phyloP scores from a whole-genome alignment of 2,888 invertebrate species.

The Sesia apiformis region DNA sequence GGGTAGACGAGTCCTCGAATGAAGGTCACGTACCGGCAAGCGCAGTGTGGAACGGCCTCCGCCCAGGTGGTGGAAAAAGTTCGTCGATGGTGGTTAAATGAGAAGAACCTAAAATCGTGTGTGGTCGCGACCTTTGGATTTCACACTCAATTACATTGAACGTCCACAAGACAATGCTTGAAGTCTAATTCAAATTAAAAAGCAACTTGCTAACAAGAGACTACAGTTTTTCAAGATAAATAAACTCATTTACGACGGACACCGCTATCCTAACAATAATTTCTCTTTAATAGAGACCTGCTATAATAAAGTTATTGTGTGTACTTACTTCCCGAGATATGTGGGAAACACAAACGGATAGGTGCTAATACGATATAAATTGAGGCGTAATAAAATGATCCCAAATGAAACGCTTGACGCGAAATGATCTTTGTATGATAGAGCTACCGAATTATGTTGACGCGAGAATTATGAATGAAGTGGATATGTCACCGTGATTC shows the following conservation, averaged over 20 bases:
- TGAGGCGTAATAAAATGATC: constrained; percentile 21
- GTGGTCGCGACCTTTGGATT: too few relatives aligned
- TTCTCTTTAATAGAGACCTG: constrained; percentile 15
- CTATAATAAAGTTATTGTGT: constrained; percentile 24
- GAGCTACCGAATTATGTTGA: background rate
- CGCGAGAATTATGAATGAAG: too few relatives aligned
- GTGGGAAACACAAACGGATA: constrained; percentile 35
- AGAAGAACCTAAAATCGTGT: too few relatives aligned
- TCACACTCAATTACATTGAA: too few relatives aligned
- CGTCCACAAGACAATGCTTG: background rate
- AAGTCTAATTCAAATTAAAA: background rate
- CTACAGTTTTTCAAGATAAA: background rate
- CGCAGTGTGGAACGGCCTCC: too few relatives aligned
- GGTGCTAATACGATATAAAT: constrained; percentile 37
- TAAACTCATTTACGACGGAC: background rate
- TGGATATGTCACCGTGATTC: too few relatives aligned
- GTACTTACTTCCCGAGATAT: constrained; percentile 12
- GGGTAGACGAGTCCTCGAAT: too few relatives aligned
- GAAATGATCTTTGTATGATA: constrained; percentile 4
- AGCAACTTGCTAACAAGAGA: background rate
- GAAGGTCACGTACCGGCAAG: too few relatives aligned
- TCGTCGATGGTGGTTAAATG: too few relatives aligned
- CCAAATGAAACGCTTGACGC: background rate
- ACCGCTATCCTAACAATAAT: constrained; percentile 5
- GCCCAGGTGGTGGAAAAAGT: too few relatives aligned